A percentile compares a stretch with the other conserved stretches of the same genome.
Evolutionary conservation across 2,888 invertebrate species (phyloP).

Genomic region (Rutpela maculata): DNA sequence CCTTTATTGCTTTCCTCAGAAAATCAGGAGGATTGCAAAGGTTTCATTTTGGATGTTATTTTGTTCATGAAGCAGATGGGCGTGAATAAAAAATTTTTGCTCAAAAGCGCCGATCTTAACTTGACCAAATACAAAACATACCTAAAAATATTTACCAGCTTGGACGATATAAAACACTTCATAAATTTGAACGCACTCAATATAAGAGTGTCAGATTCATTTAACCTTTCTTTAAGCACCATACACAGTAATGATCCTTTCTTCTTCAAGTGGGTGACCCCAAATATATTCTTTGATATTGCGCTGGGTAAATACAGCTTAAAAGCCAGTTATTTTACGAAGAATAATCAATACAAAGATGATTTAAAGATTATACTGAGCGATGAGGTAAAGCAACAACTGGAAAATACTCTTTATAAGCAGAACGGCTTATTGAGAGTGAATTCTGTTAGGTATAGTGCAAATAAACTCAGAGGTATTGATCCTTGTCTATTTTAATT

Average conservation of each 20-base stretch:
- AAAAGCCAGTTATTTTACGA: conserved; percentile 26
- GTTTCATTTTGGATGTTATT: conserved; percentile 54
- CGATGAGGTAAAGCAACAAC: conserved; percentile 1
- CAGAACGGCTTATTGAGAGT: background rate
- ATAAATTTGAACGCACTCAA: conserved; percentile 49
- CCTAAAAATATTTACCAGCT: conserved; percentile 51
- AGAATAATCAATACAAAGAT: conserved; percentile 10
- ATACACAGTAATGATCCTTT: conserved; percentile 52
- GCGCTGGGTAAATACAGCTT: conserved; percentile 52
- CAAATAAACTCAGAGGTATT: conserved; percentile 22
- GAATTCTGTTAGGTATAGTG: conserved; percentile 12
- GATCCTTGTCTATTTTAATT: conserved; percentile 33
- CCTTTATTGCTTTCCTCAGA: conserved; percentile 53
- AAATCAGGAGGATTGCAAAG: conserved; percentile 50
- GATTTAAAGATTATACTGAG: conserved; percentile 14
- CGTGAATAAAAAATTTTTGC: conserved; percentile 53
- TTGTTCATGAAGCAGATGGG: conserved; percentile 55
- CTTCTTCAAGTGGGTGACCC: conserved; percentile 53
- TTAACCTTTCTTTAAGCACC: conserved; percentile 44
- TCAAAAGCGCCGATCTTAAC: conserved; percentile 53
- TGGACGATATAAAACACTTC: conserved; percentile 54
- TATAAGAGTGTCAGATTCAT: conserved; percentile 49
- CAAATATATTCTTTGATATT: conserved; percentile 58
- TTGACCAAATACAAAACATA: conserved; percentile 42
- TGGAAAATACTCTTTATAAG: conserved; percentile 25